Evolutionary conservation across 2,888 invertebrate species (phyloP).

Genomic region (Tinea semifulvella): DNA sequence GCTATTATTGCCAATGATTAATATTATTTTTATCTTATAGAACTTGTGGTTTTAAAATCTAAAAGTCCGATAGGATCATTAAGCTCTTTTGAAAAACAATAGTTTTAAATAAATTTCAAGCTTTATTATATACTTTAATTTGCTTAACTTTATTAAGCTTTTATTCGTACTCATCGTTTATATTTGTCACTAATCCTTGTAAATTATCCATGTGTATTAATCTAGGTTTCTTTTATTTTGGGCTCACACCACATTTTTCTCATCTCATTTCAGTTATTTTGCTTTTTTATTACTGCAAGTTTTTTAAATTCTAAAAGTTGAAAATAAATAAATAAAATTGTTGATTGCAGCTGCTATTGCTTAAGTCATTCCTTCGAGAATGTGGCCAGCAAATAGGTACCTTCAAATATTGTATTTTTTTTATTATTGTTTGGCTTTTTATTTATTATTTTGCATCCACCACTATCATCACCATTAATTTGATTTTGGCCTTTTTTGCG

Average conservation of each 20-base stretch:
- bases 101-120: too few species aligned
- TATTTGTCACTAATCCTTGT: too few species aligned
- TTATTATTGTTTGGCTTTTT: constrained; percentile 31
- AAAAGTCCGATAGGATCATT: too few species aligned
- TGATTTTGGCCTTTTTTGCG: not conserved
- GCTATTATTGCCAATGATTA: too few species aligned
- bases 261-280: not conserved
- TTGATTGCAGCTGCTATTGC: constrained; percentile 64
- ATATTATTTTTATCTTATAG: too few species aligned
- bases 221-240: not conserved
- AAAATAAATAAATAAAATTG: constrained; percentile 6
- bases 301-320: not conserved
- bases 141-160: too few species aligned
- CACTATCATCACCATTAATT: not conserved
- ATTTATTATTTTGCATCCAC: constrained; percentile 31
- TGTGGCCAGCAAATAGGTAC: constrained; percentile 57
- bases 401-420: not conserved
- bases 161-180: too few species aligned
- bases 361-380: constrained; percentile 63
- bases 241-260: not conserved
- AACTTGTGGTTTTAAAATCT: too few species aligned
- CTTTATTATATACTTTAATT: too few species aligned
- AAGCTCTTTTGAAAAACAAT: too few species aligned
- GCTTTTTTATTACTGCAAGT: not conserved
- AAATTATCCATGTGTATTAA: too few species aligned